Evolutionary conservation across 2,113 vertebrate species (phyloP).

Genomic region (Galbula dea): DNA sequence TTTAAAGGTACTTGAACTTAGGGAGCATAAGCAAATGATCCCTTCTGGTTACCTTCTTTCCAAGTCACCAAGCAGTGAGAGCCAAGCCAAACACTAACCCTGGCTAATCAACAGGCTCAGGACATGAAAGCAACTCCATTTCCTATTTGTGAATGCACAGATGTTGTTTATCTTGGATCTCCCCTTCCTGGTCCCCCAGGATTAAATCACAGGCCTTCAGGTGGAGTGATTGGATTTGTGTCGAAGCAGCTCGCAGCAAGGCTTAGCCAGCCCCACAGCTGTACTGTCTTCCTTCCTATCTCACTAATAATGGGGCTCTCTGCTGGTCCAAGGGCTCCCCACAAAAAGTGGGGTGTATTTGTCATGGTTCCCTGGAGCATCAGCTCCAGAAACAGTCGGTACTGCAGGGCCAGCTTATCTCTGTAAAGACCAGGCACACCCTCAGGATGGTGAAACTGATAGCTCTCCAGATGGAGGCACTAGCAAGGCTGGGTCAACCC

Average conservation of each 20-base stretch:
- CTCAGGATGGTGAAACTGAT: neutral
- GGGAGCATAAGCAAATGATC: conserved; percentile 18
- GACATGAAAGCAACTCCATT: conserved; percentile 59
- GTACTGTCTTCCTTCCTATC: neutral
- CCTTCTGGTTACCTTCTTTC: conserved; percentile 23
- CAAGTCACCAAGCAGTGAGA: neutral
- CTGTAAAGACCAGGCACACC: neutral
- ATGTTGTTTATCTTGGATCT: conserved; percentile 70
- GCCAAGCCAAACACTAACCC: conserved; percentile 39
- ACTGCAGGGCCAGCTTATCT: neutral
- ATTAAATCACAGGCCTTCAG: conserved; percentile 33
- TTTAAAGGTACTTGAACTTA: conserved; percentile 27
- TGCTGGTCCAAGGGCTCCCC: neutral
- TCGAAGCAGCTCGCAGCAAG: neutral
- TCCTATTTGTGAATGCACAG: conserved; percentile 73
- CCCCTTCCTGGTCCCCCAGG: neutral
- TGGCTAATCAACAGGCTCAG: conserved; percentile 39
- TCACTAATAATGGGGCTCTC: neutral
- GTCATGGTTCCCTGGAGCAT: neutral
- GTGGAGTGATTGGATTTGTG: neutral
- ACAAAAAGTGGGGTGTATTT: rapidly evolving
- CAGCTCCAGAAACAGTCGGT: neutral
- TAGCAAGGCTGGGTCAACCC: neutral
- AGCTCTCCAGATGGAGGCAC: neutral
- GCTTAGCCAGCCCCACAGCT: neutral